Evolutionary conservation across 2,797 vertebrate genomes (phyloP).

Genomic region (Notoglanidium macrostoma): DNA sequence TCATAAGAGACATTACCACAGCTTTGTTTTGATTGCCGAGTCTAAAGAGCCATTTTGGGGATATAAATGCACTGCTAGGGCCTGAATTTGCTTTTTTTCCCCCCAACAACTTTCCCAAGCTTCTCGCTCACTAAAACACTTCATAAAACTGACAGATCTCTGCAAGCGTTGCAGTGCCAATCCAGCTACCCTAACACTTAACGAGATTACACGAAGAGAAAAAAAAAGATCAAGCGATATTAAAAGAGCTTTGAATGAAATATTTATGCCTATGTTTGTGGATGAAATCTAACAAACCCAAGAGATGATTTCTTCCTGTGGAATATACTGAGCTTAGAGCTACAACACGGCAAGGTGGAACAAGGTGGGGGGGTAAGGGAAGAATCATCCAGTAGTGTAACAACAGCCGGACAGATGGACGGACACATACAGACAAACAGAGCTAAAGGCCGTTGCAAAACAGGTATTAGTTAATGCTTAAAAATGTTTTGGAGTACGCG

Average conservation of each 20-base stretch:
- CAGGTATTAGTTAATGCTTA: constrained; percentile 58
- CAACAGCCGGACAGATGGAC: constrained; percentile 5
- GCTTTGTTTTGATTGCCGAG: constrained; percentile 31
- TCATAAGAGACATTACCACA: constrained; percentile 16
- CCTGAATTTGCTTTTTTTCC: constrained; percentile 67
- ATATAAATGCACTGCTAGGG: constrained; percentile 53
- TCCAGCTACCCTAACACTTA: constrained; percentile 47
- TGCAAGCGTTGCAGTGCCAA: constrained; percentile 44
- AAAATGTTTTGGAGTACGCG: constrained; percentile 51
- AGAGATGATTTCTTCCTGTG: not conserved
- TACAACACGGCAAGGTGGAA: not conserved
- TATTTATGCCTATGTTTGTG: constrained; percentile 2
- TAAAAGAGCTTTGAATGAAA: constrained; percentile 26
- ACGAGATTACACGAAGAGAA: not conserved
- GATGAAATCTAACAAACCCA: not conserved
- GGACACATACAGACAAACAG: not conserved
- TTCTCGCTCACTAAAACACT: constrained; percentile 64
- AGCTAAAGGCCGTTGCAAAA: constrained; percentile 18
- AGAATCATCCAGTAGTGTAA: not conserved
- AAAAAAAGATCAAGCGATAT: constrained; percentile 11
- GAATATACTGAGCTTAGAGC: constrained; percentile 4
- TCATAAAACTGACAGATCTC: constrained; percentile 72
- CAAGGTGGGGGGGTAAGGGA: not conserved
- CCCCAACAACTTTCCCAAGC: constrained; percentile 58
- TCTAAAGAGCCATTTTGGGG: constrained; percentile 57